These are phyloP conservation scores for Sebastes matsubarae DNA, from an alignment of 2,797 vertebrate genomes.

Conservation along the genomic window DNA sequence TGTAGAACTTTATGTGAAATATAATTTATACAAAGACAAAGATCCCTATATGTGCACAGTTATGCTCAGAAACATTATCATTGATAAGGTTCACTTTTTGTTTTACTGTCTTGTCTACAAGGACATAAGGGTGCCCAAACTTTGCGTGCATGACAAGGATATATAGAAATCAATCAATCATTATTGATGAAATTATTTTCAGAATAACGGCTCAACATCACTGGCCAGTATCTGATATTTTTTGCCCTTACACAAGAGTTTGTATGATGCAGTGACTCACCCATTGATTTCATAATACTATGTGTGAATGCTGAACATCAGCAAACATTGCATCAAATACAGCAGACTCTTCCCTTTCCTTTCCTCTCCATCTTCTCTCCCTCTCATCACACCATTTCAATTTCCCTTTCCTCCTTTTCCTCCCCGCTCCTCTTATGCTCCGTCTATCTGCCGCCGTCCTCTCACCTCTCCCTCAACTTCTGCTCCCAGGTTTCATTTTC, in stretches of 20 bases:
- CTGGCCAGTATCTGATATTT: neutral
- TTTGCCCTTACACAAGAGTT: neutral
- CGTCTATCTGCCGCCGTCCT: slow-evolving; percentile 20
- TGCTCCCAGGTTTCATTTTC: slow-evolving; percentile 38
- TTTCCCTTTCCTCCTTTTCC: neutral
- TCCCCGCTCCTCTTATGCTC: slow-evolving; percentile 14
- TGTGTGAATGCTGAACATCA: slow-evolving; percentile 24
- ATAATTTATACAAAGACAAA: too few relatives aligned
- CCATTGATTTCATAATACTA: slow-evolving; percentile 17
- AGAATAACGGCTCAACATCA: neutral
- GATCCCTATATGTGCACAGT: too few relatives aligned
- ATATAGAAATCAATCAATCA: too few relatives aligned
- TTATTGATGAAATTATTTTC: neutral
- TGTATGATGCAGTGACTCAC: neutral
- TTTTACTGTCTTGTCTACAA: too few relatives aligned
- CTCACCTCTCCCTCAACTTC: slow-evolving; percentile 43
- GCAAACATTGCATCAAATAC: slow-evolving; percentile 38
- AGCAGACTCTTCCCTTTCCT: neutral
- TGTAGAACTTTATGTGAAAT: too few relatives aligned
- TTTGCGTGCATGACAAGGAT: fast-evolving
- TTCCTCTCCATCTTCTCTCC: neutral
- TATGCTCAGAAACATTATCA: fast-evolving
- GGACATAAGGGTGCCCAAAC: too few relatives aligned
- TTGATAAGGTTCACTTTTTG: too few relatives aligned
- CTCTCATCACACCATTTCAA: slow-evolving; percentile 32